These are phyloP conservation scores for Goniozus legneri DNA, from an alignment of 1,140 invertebrate species.

Conservation along the genomic window DNA sequence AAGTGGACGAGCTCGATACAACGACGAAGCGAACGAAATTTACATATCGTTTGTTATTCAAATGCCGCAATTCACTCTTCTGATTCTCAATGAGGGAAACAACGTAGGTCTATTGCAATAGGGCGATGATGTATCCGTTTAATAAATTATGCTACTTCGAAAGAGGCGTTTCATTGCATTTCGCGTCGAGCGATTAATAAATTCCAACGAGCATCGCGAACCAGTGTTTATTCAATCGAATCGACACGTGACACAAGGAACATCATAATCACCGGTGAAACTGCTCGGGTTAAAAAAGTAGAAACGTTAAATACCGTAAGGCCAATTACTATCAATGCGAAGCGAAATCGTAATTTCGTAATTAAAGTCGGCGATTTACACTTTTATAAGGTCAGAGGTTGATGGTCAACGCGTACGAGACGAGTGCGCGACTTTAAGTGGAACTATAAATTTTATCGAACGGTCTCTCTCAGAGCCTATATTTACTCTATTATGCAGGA, in stretches of 20 bases:
- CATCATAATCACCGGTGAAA: too few species aligned
- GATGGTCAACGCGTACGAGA: conserved; percentile 10
- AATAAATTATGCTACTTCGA: conserved; percentile 45
- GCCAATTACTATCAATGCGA: too few species aligned
- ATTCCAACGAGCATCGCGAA: too few species aligned
- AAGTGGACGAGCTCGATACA: conserved; percentile 9
- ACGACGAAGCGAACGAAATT: conserved; percentile 35
- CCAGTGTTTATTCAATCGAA: neutral
- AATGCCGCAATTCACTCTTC: conserved; percentile 43
- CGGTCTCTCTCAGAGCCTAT: conserved; percentile 37
- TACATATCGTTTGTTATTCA: conserved; percentile 53
- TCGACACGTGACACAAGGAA: too few species aligned
- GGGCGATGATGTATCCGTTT: conserved; percentile 37
- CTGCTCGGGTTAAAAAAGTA: too few species aligned
- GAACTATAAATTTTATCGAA: conserved; percentile 45
- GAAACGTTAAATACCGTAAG: too few species aligned
- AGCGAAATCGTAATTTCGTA: too few species aligned
- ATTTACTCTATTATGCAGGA: conserved; percentile 55
- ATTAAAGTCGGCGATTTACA: too few species aligned
- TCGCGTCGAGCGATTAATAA: conserved; percentile 37
- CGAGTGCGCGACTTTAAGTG: conserved; percentile 32
- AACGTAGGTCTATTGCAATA: conserved; percentile 32
- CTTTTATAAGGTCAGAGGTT: conserved; percentile 16
- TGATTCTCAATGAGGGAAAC: conserved; percentile 42
- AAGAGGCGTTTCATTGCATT: conserved; percentile 24